Evolutionary conservation across 2,113 vertebrate species (phyloP).

Genomic region (Megaleporinus macrocephalus): DNA sequence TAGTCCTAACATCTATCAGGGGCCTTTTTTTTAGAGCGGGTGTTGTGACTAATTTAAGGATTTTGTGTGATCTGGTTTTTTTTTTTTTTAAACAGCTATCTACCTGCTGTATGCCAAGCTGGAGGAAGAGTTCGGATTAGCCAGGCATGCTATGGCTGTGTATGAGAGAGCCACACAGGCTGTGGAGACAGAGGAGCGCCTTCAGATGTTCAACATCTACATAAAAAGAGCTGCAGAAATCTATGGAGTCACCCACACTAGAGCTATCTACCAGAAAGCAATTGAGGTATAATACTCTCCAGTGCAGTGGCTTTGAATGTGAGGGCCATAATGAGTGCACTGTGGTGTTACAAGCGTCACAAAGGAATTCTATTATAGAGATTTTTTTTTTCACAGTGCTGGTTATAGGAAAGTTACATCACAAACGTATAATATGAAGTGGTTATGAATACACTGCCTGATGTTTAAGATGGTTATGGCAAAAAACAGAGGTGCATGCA

Average conservation of each 20-base stretch:
- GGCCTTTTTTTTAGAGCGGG: not conserved
- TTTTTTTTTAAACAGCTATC: conserved; percentile 79
- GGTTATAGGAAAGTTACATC: too few relatives aligned
- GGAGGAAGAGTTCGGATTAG: conserved; percentile 90
- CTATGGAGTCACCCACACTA: conserved; percentile 92
- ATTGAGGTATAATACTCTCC: conserved; percentile 80
- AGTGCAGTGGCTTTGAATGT: not conserved
- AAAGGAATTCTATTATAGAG: too few relatives aligned
- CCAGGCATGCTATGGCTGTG: conserved; percentile 92
- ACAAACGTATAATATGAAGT: too few relatives aligned
- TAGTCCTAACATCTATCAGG: too few relatives aligned
- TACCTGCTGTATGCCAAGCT: conserved; percentile 90
- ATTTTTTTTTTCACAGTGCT: too few relatives aligned
- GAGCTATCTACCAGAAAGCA: conserved; percentile 90
- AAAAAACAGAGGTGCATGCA: too few relatives aligned
- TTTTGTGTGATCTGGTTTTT: not conserved
- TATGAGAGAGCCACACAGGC: conserved; percentile 90
- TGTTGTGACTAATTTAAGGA: not conserved
- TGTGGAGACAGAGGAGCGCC: conserved; percentile 83
- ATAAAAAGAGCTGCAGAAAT: conserved; percentile 92
- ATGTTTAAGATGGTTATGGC: too few relatives aligned
- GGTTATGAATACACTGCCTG: too few relatives aligned
- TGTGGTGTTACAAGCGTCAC: too few relatives aligned
- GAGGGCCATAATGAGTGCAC: too few relatives aligned
- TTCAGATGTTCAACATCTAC: conserved; percentile 95